A percentile compares a stretch with the other conserved stretches of the same genome.
phyloP scores from a whole-genome alignment of 2,888 invertebrate genomes.

The Diaprepes abbreviatus region DNA sequence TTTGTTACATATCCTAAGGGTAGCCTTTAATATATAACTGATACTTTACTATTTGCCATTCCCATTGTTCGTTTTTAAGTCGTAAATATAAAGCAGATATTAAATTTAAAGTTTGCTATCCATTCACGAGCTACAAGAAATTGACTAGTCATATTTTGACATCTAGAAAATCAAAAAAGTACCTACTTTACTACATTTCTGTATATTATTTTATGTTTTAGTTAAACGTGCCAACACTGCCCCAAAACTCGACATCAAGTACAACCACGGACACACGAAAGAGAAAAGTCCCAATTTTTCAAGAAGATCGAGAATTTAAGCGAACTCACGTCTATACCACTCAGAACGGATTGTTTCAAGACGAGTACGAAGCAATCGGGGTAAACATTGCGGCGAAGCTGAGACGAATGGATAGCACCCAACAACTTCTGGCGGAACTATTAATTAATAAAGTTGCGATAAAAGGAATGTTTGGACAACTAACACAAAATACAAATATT shows the following conservation, averaged over 20 bases:
- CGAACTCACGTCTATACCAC: not conserved
- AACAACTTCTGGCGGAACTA: not conserved
- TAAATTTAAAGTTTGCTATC: no score
- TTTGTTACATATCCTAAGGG: no score
- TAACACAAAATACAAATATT: not conserved
- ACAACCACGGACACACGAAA: not conserved
- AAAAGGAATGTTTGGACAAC: slow-evolving; percentile 4
- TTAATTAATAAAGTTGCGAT: not conserved
- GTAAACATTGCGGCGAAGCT: not conserved
- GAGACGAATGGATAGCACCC: not conserved
- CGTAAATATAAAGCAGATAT: no score
- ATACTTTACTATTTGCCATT: no score
- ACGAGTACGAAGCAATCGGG: not conserved
- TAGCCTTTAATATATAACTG: no score
- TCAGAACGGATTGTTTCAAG: not conserved
- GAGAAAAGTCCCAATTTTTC: not conserved
- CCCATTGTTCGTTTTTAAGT: no score
- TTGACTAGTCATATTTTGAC: no score
- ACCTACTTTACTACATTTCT: no score
- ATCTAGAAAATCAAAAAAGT: no score
- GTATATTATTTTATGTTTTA: not conserved
- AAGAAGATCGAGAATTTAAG: slow-evolving; percentile 2
- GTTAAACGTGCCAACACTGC: not conserved
- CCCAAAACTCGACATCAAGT: not conserved
- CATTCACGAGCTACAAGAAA: no score